Conservation (phyloP, 1,140 invertebrate genomes). For the Cylas formicarius region DNA sequence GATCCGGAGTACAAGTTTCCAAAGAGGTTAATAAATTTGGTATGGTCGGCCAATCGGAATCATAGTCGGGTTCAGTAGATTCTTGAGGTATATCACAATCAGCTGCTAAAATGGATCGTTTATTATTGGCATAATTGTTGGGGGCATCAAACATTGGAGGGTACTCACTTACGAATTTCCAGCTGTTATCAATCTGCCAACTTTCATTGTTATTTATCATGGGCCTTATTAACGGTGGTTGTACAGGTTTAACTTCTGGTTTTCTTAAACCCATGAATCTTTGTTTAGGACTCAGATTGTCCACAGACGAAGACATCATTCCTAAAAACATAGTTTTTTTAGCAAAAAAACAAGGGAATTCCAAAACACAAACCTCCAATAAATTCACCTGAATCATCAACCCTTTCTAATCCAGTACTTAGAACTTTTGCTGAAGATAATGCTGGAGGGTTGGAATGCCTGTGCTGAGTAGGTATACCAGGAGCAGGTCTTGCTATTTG, state of each 20-base stretch:
- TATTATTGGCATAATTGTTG: background rate
- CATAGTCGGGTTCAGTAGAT: slow-evolving; percentile 47
- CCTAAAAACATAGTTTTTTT: slow-evolving; percentile 12
- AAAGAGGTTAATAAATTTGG: slow-evolving; percentile 25
- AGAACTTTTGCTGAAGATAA: slow-evolving; percentile 46
- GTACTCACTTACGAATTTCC: slow-evolving; percentile 73
- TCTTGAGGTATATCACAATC: slow-evolving; percentile 36
- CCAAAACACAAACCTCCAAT: slow-evolving; percentile 30
- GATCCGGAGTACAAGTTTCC: slow-evolving; percentile 43
- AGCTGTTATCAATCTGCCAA: slow-evolving; percentile 79
- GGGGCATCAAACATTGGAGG: background rate
- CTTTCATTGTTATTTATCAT: slow-evolving; percentile 49
- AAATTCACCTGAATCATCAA: slow-evolving; percentile 52
- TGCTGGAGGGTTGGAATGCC: slow-evolving; percentile 58
- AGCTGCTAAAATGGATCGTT: slow-evolving; percentile 22
- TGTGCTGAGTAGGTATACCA: slow-evolving; percentile 39
- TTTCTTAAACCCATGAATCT: slow-evolving; percentile 43
- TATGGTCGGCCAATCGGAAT: slow-evolving; percentile 41
- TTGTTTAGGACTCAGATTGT: slow-evolving; percentile 52
- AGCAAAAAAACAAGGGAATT: background rate
- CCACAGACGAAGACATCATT: slow-evolving; percentile 59
- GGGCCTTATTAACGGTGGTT: slow-evolving; percentile 58
- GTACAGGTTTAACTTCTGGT: slow-evolving; percentile 61
- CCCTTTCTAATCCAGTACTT: slow-evolving; percentile 47
- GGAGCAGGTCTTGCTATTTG: slow-evolving; percentile 25